These are phyloP conservation scores for Thamnophis elegans DNA, from an alignment of 2,797 vertebrate genomes.

Conservation along the genomic window DNA sequence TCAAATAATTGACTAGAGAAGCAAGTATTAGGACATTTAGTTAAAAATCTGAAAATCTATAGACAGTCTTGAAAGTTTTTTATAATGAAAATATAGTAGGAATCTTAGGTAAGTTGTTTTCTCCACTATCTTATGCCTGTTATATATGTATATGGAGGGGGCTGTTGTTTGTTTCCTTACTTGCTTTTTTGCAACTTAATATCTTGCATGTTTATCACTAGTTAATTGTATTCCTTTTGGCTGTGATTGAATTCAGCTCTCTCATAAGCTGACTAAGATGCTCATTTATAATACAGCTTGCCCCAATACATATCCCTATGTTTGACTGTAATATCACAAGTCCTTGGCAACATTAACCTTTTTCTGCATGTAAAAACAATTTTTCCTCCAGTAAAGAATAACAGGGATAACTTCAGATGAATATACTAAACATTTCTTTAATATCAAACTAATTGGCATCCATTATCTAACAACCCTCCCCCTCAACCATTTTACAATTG, in stretches of 20 bases:
- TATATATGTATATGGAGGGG: conserved; percentile 35
- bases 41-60: background rate
- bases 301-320: conserved; percentile 82
- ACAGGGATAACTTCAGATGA: conserved; percentile 84
- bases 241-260: conserved; percentile 75
- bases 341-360: conserved; percentile 83
- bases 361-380: conserved; percentile 81
- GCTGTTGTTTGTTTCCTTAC: background rate
- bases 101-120: background rate
- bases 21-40: background rate
- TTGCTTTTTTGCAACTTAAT: conserved; percentile 60
- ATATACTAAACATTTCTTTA: conserved; percentile 79
- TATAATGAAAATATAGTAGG: background rate
- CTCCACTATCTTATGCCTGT: background rate
- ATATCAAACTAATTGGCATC: conserved; percentile 67
- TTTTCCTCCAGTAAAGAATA: conserved; percentile 85
- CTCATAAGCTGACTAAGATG: conserved; percentile 86
- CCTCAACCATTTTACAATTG: conserved; percentile 50
- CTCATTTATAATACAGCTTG: conserved; percentile 79
- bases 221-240: conserved; percentile 79
- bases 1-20: background rate
- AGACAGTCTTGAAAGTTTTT: background rate
- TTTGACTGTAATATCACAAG: conserved; percentile 85
- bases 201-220: conserved; percentile 70
- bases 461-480: conserved; percentile 41